Base-by-base conservation (phyloP, 2,797 vertebrate species). In the Anas acuta region DNA sequence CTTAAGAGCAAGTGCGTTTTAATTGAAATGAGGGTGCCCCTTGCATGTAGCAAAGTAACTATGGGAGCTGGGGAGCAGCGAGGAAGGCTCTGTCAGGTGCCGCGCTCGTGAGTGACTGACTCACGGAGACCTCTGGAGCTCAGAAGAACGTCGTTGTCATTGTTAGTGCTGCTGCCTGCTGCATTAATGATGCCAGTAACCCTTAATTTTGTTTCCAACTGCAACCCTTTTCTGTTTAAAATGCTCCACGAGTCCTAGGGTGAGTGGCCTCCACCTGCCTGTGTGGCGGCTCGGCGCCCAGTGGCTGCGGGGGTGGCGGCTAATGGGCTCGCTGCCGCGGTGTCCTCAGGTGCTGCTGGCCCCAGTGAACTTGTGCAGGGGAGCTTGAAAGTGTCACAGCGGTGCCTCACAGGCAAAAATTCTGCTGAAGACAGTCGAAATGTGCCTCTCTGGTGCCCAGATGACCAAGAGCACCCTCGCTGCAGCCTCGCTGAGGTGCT, bases 321-420 rank as follows among this genome's bases (percentile, higher is more conserved):
- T 67, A 4, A 61, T 2, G 3, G 64, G 58, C 39, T 79, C 60
- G 39, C 39, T 39, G 39, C 39, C 39, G 39, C 57, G 1, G 2
- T 0, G 0, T 2, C 9, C 91, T 15, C 3, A 2, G 30, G 4
- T 70, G 58, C 49, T 21, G 0, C 62, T 45, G 69, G 17, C 84
- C 64, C n/a, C 53, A 19, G 58, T 73, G 70, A 89, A 19, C 58
- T 79, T 49, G 67, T 73, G 33, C 71, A 25, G 35, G 84, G 71
- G 78, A 41, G 33, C 33, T 16, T 41, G 25, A 5, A 41, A 67
- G 66, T 41, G 66, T 82, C 67, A 26, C 39, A 76, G 60, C 51
- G 43, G 28, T 3, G 9, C 0, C 0, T 54, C n/a, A 43, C 2
- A 13, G 69, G 81, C 66, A n/a, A 41, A 41, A 19, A 28, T 41